A percentile compares a stretch with the other conserved stretches of the same genome.
These are phyloP conservation scores for Harpagifer antarcticus DNA, from an alignment of 2,797 vertebrate species.

Conservation along the genomic window DNA sequence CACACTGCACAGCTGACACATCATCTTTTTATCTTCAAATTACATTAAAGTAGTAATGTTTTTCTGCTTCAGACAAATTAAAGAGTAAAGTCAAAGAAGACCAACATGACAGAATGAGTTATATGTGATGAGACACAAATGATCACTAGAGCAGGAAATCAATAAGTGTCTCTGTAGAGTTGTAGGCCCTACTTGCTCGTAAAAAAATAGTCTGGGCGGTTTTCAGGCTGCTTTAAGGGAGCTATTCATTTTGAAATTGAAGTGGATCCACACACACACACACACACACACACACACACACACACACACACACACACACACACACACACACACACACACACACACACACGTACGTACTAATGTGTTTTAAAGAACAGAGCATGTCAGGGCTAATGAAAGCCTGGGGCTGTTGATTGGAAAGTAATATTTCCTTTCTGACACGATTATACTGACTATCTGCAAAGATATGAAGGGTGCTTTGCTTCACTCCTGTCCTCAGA, in stretches of 20 bases:
- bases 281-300: no score
- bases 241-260: constrained; percentile 24
- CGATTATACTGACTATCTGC: not conserved
- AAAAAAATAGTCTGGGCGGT: not conserved
- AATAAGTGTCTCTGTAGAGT: constrained; percentile 6
- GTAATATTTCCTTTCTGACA: constrained; percentile 53
- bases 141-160: constrained; percentile 10
- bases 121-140: constrained; percentile 3
- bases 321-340: not conserved
- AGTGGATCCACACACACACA: not conserved
- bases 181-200: not conserved
- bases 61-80: not conserved
- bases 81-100: constrained; percentile 1
- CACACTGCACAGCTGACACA: not conserved
- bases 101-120: not conserved
- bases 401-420: constrained; percentile 53
- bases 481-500: not conserved
- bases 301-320: constrained; percentile 17
- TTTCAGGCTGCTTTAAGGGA: constrained; percentile 1
- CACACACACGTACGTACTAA: not conserved
- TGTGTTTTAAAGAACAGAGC: constrained; percentile 23
- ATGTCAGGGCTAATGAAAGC: constrained; percentile 58
- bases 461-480: not conserved
- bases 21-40: not conserved
- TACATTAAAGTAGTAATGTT: not conserved